phyloP scores from a whole-genome alignment of 2,113 vertebrate genomes.

The Rousettus leschenaultii region DNA sequence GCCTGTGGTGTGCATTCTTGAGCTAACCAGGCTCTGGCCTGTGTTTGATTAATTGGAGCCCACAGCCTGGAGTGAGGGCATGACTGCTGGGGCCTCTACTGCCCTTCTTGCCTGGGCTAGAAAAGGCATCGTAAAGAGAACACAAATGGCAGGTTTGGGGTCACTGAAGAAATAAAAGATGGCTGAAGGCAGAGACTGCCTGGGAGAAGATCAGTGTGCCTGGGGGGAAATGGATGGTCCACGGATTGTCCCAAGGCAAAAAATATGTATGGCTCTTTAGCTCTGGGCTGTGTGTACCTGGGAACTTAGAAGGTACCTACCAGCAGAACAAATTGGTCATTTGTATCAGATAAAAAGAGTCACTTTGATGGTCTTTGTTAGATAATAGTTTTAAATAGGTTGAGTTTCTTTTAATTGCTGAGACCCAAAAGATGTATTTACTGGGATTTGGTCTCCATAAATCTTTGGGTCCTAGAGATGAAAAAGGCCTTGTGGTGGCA shows the following conservation, averaged over 20 bases:
- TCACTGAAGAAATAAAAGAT: not conserved
- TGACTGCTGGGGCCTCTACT: not conserved
- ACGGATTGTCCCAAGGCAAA: not conserved
- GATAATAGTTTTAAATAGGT: not conserved
- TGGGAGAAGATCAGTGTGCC: not conserved
- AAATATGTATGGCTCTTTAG: rapidly evolving
- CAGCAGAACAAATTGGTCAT: not conserved
- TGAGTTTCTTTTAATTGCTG: not conserved
- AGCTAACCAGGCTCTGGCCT: not conserved
- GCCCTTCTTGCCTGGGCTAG: not conserved
- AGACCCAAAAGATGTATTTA: not conserved
- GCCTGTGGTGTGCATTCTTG: not conserved
- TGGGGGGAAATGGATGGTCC: no score
- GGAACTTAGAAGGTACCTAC: not conserved
- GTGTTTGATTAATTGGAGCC: not conserved
- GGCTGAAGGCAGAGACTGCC: not conserved
- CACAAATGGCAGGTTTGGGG: rapidly evolving
- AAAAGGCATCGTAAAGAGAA: not conserved
- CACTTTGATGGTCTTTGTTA: not conserved
- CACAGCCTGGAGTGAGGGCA: rapidly evolving
- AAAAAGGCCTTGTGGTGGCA: not conserved
- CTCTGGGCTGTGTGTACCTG: rapidly evolving
- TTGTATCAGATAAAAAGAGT: not conserved
- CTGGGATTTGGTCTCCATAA: not conserved
- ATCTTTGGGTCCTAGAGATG: not conserved